These are phyloP conservation scores for Pipistrellus nathusii DNA, from an alignment of 2,797 vertebrate species.

Conservation along the genomic window DNA sequence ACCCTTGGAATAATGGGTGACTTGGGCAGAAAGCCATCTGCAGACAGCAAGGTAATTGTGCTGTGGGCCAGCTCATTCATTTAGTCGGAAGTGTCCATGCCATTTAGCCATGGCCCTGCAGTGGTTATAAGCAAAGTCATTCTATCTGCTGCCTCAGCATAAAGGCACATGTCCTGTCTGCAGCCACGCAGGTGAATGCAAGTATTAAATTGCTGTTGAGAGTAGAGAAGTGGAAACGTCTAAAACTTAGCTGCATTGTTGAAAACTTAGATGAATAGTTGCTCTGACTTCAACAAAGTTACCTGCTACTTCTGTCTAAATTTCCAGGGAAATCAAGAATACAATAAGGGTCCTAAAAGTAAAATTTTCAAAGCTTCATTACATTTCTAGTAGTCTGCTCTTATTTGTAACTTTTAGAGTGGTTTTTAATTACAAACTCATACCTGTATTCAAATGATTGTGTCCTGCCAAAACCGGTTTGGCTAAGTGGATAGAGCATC, in stretches of 20 bases:
- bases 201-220: conserved; percentile 44
- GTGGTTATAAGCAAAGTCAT: conserved; percentile 31
- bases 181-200: conserved; percentile 8
- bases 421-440: neutral
- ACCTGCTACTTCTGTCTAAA: neutral
- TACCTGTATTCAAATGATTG: neutral
- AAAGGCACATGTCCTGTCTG: conserved; percentile 38
- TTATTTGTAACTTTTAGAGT: neutral
- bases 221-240: conserved; percentile 43
- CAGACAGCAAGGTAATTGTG: conserved; percentile 47
- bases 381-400: neutral
- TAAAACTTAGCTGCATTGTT: neutral
- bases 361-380: neutral
- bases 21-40: conserved; percentile 56
- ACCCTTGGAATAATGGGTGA: neutral
- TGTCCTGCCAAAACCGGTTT: too few relatives aligned
- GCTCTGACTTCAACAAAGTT: neutral
- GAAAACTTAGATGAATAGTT: neutral
- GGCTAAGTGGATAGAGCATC: too few relatives aligned
- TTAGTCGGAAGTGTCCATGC: conserved; percentile 9
- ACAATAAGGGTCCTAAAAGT: neutral
- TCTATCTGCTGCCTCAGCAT: neutral
- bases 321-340: conserved; percentile 15
- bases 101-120: neutral
- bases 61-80: conserved; percentile 3